Evolutionary conservation across 2,113 vertebrate genomes (phyloP), one percentile per base, ranked within the genome.

Genomic region (Chaetodon trifascialis): DNA sequence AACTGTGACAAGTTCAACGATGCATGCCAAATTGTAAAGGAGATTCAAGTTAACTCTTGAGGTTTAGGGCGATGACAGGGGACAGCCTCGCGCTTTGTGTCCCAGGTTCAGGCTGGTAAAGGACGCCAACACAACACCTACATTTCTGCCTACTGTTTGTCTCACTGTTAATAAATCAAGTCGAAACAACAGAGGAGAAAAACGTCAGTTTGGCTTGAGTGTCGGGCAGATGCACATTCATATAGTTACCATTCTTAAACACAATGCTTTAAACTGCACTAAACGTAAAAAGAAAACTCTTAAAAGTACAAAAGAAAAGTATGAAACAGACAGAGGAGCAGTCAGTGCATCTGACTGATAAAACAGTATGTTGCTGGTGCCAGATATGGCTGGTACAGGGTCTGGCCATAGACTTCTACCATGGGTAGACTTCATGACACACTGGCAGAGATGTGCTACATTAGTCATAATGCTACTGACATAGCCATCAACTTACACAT

Each of bases 391-490:
- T 92, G 85, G 86, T 88, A 69, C 68, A 89, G n/a, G 38, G 62
- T 91, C 81, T 82, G 88, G 77, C 73, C 89, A 73, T 73, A 49
- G 49, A 71, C 59, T 65, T 76, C 82, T 65, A 76, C 81, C 87
- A 74, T 46, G 47, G 44, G 71, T 49, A 66, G 81, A 85, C 63
- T 49, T 84, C 63, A 68, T 72, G 64, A 91, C 85, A 84, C 82
- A 82, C 87, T 59, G 91, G 86, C 82, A 89, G 86, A 89, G 65
- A 86, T 87, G 89, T 85, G 93, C 93, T 93, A 93, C 92, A 93
- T 92, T 89, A 88, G 85, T 84, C 82, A 77, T 77, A 77, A 85
- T 85, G 91, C 90, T 93, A 92, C 90, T 72, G 46, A 82, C 7
- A 86, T 38, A 91, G 79, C 89, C 86, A 89, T 85, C 84, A 79